Base-by-base conservation (phyloP, 2,888 invertebrate genomes). In the Drosophila macrospina region DNA sequence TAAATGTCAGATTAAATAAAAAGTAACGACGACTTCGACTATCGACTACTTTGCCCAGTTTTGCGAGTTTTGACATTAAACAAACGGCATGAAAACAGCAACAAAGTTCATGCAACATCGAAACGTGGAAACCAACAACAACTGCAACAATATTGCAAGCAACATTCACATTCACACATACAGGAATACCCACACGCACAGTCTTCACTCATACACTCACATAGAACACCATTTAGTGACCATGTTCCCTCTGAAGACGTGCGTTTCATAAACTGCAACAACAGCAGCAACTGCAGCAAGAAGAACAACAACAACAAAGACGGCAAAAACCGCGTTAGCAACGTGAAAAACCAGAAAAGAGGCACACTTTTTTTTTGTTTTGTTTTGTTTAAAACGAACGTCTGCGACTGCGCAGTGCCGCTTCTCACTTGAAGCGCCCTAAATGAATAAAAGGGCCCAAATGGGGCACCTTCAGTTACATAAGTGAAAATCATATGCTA, bases 341-440 rank as follows among this genome's bases (percentile, higher is more conserved):
- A 89, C 85, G 69, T 87, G 85, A 89, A 85, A 85, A 85, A 85
- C 85, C 89, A 85, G 85, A 87, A 85, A 42, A 87, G 82, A 87
- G 88, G 86, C 84, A 81, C 78, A 77, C 20, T 65, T 76, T 80
- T 74, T 80, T 68, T 77, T 68, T 67, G 26, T 69, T 61, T 68
- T 77, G 6, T 65, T 57, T 69, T 57, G 48, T 69, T 59, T 66
- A 48, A 64, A 80, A 48, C 69, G 72, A 71, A 64, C 75, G 65
- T 78, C 67, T 67, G 63, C 73, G 55, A 50, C 52, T 44, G 59
- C 44, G 66, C 78, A 28, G 60, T 24, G 24, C 48, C 56, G 44
- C 47, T 44, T 42, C 39, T 20, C 13, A 41, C 45, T 34, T 41
- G 4, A 39, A 39, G 72, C 59, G 78, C 74, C 74, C 74, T 74